Conservation (phyloP, 2,888 invertebrate genomes). For the Antitype chi region DNA sequence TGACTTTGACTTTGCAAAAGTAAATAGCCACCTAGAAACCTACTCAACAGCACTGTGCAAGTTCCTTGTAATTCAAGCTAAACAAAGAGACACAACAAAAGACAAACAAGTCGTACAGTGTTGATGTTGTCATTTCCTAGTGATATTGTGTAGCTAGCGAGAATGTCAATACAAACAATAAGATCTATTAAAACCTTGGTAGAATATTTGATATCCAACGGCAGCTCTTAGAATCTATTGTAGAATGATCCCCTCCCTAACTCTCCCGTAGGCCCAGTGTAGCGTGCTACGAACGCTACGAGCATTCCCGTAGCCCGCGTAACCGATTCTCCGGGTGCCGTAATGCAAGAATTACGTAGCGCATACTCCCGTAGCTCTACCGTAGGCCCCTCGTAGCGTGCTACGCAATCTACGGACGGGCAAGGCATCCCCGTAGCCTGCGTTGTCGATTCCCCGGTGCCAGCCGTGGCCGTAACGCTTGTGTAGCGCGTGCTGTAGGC, state of each 20-base stretch:
- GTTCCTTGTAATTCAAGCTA: constrained; percentile 30
- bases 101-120: constrained; percentile 39
- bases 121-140: constrained; percentile 31
- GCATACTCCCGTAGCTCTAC: neutral
- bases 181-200: constrained; percentile 43
- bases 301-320: neutral
- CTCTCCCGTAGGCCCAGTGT: neutral
- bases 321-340: neutral
- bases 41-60: neutral
- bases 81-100: constrained; percentile 39
- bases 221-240: neutral
- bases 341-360: neutral
- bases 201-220: neutral
- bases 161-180: neutral
- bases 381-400: neutral
- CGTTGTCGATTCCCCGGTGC: neutral
- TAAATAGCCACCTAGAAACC: constrained; percentile 11
- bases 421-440: neutral
- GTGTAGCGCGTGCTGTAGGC: neutral
- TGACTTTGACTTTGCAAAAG: no score
- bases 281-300: constrained; percentile 8
- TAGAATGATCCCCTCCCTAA: neutral
- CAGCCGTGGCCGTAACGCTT: neutral
- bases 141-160: neutral
- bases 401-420: neutral